Evolutionary conservation across 2,888 invertebrate genomes (phyloP).

Genomic region (Ormia ochracea): DNA sequence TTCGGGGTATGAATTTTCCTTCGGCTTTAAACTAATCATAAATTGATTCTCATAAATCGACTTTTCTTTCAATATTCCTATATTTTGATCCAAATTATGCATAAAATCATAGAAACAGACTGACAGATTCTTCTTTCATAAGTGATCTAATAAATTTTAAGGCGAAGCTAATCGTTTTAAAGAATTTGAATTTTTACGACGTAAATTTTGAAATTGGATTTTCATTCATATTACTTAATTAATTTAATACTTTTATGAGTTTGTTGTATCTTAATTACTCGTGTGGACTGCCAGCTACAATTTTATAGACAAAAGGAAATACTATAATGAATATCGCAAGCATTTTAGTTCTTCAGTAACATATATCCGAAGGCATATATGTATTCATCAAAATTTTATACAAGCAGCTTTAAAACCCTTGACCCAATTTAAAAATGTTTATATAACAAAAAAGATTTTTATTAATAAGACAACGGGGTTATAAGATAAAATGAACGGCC

Average conservation of each 20-base stretch:
- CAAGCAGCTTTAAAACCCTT: not conserved
- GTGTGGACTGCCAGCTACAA: constrained; percentile 27
- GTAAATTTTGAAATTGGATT: not conserved
- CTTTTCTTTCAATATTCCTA: too few relatives aligned
- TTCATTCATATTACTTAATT: not conserved
- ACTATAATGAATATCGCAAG: constrained; percentile 36
- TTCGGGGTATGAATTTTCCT: too few relatives aligned
- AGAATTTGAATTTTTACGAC: not conserved
- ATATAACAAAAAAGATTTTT: constrained; percentile 22
- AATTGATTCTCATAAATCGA: too few relatives aligned
- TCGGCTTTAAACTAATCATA: too few relatives aligned
- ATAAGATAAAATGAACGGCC: not conserved
- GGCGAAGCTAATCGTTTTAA: not conserved
- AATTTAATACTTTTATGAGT: not conserved
- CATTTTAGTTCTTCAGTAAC: constrained; percentile 17
- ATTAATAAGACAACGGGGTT: not conserved
- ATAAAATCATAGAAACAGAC: too few relatives aligned
- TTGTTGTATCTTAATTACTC: not conserved
- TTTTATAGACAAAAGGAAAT: constrained; percentile 24
- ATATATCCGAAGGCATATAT: not conserved
- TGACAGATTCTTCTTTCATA: not conserved
- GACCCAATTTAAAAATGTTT: constrained; percentile 39
- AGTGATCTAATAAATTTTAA: not conserved
- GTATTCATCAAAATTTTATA: not conserved
- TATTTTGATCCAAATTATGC: too few relatives aligned